These are phyloP conservation scores for Nesometra sesokonis DNA, from an alignment of 35 echinoderm and acorn worm genomes.

Conservation along the genomic window DNA sequence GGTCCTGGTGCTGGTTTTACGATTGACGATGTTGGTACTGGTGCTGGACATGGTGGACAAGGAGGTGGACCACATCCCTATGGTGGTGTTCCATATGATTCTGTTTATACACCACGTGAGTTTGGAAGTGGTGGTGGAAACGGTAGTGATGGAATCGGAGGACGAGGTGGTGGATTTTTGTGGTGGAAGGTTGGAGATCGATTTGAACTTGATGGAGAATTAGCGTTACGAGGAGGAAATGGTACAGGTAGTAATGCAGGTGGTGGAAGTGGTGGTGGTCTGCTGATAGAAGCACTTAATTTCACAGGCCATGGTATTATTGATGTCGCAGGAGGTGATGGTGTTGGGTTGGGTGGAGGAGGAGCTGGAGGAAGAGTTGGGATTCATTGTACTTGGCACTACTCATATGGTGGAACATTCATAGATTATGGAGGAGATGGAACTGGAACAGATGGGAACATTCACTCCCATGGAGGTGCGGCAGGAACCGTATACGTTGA, in stretches of 20 bases:
- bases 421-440: conserved; percentile 72
- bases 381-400: conserved; percentile 73
- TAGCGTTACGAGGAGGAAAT: conserved; percentile 55
- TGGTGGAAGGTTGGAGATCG: conserved; percentile 72
- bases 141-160: conserved; percentile 46
- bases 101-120: conserved; percentile 44
- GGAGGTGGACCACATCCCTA: conserved; percentile 76
- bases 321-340: conserved; percentile 52
- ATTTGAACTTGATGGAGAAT: conserved; percentile 61
- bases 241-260: conserved; percentile 48
- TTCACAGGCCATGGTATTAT: conserved; percentile 84
- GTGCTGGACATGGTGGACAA: conserved; percentile 87
- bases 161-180: conserved; percentile 60
- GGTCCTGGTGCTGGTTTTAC: conserved; percentile 59
- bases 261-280: conserved; percentile 69
- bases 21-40: conserved; percentile 46
- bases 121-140: conserved; percentile 77
- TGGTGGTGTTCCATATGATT: conserved; percentile 67
- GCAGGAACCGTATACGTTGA: conserved; percentile 78
- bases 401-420: conserved; percentile 73
- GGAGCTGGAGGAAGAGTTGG: conserved; percentile 71
- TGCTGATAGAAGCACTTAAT: conserved; percentile 57
- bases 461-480: conserved; percentile 56
- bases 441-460: conserved; percentile 13
- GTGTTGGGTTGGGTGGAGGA: conserved; percentile 58